Evolutionary conservation across 2,888 invertebrate species (phyloP).

Genomic region (Dryobotodes eremita): DNA sequence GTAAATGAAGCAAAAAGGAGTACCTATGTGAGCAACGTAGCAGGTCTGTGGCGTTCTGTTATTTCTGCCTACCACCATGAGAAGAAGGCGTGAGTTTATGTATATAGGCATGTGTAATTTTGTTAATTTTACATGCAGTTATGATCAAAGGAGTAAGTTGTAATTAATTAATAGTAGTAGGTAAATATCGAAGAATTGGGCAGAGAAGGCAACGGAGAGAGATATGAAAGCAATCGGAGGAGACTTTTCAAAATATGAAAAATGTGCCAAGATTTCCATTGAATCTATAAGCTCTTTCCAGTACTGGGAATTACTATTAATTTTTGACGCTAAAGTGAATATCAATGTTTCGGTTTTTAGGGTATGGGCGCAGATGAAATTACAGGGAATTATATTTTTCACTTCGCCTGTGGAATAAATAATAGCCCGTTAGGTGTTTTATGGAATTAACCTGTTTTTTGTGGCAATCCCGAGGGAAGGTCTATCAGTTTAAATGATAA

Average conservation of each 20-base stretch:
- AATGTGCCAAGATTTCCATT: background rate
- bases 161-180: too few relatives aligned
- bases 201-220: background rate
- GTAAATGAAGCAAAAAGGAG: background rate
- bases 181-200: background rate
- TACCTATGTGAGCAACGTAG: background rate
- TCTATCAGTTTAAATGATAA: background rate
- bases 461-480: background rate
- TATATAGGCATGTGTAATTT: background rate
- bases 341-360: background rate
- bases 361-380: conserved; percentile 1
- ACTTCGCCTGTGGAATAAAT: background rate
- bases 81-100: background rate
- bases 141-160: background rate
- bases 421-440: too few relatives aligned
- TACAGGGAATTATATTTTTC: background rate
- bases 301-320: background rate
- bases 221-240: background rate
- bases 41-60: background rate
- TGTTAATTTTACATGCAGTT: background rate
- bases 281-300: background rate
- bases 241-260: background rate
- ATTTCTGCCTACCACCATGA: too few relatives aligned
- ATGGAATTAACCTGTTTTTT: background rate
- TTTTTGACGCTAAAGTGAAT: background rate